A percentile compares a stretch with the other conserved stretches of the same genome.
Conservation (phyloP, 2,888 invertebrate species). For the Argyra leucocephala region DNA sequence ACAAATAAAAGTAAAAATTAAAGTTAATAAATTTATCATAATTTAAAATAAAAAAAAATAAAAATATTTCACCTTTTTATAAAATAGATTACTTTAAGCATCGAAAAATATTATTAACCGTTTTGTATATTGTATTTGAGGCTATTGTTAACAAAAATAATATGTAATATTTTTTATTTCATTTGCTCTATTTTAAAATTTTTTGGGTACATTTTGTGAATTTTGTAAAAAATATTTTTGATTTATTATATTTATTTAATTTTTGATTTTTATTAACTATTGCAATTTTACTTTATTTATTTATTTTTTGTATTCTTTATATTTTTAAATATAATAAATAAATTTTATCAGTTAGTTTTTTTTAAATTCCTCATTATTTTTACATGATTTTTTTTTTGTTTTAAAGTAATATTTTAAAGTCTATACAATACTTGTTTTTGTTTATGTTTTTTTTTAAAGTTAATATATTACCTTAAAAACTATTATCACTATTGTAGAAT, state of each 20-base stretch:
- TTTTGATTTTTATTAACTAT: slow-evolving; percentile 13
- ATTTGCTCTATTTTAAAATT: slow-evolving; percentile 18
- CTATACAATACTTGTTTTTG: slow-evolving; percentile 16
- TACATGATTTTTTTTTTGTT: slow-evolving; percentile 21
- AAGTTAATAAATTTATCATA: no score
- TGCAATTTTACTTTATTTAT: slow-evolving; percentile 21
- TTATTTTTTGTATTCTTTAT: slow-evolving; percentile 25
- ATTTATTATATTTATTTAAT: slow-evolving; percentile 17
- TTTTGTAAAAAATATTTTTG: slow-evolving; percentile 14
- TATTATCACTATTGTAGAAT: slow-evolving; percentile 45
- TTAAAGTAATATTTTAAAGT: slow-evolving; percentile 21
- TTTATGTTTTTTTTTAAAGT: slow-evolving; percentile 21
- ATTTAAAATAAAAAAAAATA: no score
- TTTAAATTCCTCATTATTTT: slow-evolving; percentile 22
- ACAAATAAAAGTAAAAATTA: no score
- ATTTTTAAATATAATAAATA: slow-evolving; percentile 25
- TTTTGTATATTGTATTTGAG: slow-evolving; percentile 21
- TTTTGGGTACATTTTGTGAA: slow-evolving; percentile 18
- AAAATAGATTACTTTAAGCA: neutral
- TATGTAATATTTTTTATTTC: slow-evolving; percentile 22
- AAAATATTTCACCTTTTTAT: neutral
- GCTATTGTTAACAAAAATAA: slow-evolving; percentile 30
- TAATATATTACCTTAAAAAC: slow-evolving; percentile 32
- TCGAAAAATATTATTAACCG: neutral
- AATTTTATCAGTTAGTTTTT: slow-evolving; percentile 22